A percentile compares a stretch with the other conserved stretches of the same genome.
phyloP scores from a whole-genome alignment of 2,888 invertebrate genomes.

The Caenorhabditis virilis region DNA sequence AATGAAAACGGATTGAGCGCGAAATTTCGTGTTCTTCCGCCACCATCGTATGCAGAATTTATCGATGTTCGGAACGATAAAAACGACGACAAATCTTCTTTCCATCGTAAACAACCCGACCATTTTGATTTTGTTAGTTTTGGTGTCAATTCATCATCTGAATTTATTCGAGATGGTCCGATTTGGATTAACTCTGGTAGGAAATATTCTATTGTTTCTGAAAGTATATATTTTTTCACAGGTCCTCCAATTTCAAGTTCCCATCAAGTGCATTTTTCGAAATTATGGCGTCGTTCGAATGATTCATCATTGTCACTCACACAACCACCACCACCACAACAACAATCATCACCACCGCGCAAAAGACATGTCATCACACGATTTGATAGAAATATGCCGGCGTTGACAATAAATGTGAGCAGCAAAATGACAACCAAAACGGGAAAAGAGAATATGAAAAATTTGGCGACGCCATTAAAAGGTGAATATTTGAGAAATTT shows the following conservation, averaged over 20 bases:
- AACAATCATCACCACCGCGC: background rate
- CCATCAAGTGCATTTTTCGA: background rate
- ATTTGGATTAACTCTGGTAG: constrained; percentile 7
- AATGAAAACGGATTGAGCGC: too few relatives aligned
- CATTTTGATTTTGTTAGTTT: background rate
- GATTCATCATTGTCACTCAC: background rate
- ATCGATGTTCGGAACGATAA: background rate
- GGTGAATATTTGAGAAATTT: background rate
- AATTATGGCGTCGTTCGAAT: background rate
- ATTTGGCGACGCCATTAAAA: too few relatives aligned
- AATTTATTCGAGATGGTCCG: background rate
- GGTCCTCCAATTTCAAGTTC: background rate
- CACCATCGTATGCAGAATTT: constrained; percentile 2
- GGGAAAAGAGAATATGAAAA: too few relatives aligned
- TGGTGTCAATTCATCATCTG: background rate
- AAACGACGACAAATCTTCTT: background rate
- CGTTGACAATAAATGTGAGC: constrained; percentile 2
- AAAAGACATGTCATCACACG: constrained; percentile 1
- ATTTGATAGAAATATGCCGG: background rate
- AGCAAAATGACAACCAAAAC: background rate
- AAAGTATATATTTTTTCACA: background rate
- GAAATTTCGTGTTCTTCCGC: background rate
- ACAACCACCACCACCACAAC: too few relatives aligned
- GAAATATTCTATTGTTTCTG: background rate
- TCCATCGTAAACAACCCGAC: too few relatives aligned